Base-by-base conservation (phyloP, 2,888 invertebrate genomes). In the Pollenia griseotomentosa region DNA sequence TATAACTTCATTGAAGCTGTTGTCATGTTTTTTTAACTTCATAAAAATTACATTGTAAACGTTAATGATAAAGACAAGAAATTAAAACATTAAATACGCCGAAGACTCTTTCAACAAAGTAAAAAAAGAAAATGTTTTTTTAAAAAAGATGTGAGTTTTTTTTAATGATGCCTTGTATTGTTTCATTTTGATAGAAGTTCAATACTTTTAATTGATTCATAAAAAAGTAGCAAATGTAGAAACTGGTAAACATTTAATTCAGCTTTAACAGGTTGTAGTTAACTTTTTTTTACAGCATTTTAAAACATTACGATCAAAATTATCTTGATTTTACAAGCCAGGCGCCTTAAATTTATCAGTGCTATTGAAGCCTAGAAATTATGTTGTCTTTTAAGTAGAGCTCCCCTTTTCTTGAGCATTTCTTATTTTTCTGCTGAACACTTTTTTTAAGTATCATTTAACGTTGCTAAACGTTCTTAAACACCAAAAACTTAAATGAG, bases 191-290 rank as follows among this genome's bases (percentile, higher is more conserved):
- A 51, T 71, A 75, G 61, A 83, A 57, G 68, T 73, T 74, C 74
- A 81, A 81, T 78, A 70, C 68, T 75, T 82, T 87, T 87, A 82
- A 87, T 84, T 87, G 84, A 87, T 87, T 84, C 84, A 84, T 84
- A 82, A 87, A 84, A 78, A 82, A 53, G 40, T 66, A 63, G 73
- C 55, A 5, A 73, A 77, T 63, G 33, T 33, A 68, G n/a, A 77
- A 85, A 75, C 77, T 75, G 74, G 59, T 46, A 82, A 86, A 79
- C 74, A 70, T 83, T 86, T 86, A 79, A 79, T 61, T 78, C 23
- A 63, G 74, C 78, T 79, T 83, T 83, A 83, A 83, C 86, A 86
- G 79, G 83, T 83, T 86, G 74, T 19, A 77, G 16, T 42, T 79
- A 33, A 33, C 16, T 51, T 42, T 10, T n/a, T 33, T 14, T 33